Evolutionary conservation across 2,113 vertebrate species (phyloP), one percentile per base, ranked within the genome.

Genomic region (Elephantulus edwardii): DNA sequence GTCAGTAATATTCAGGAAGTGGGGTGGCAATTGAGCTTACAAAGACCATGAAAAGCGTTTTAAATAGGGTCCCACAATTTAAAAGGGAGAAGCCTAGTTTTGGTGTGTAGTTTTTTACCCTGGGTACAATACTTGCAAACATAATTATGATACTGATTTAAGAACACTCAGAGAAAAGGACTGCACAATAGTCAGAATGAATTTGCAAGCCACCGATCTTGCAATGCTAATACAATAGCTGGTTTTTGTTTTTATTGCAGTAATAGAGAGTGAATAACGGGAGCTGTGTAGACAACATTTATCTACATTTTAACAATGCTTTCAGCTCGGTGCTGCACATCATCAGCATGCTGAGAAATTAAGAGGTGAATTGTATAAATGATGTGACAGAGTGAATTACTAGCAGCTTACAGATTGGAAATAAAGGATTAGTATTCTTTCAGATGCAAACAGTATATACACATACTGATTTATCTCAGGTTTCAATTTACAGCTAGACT

Each of bases 241-340:
- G 87, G 8, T 50, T 50, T 50, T 50, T 50, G n/a, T 62, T 54
- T 54, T 81, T 88, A 28, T 50, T 71, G 52, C 93, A 46, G 87
- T 92, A 85, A 91, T 24, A 89, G 68, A 88, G 64, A 91, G 38
- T 79, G 30, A 74, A 84, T 76, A 66, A 72, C 92, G 52, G 33
- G 46, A 81, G 50, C 74, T 74, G 20, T 74, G 56, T 22, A 56
- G 89, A 93, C 83, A 86, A 71, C 54, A 91, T 91, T 95, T 95
- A 93, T 89, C 87, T 95, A 83, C 64, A 92, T 87, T 95, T 94
- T 88, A 87, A 83, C 82, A 92, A 83, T 82, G 84, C 77, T 93
- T 91, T 93, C 84, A 94, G 86, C 42, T 30, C 56, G 89, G 72
- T 75, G 80, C 48, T 92, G 70, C 30, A 9, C 30, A 91, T 82